These are phyloP conservation scores for Drosophila nigromelanica DNA, from an alignment of 1,140 invertebrate genomes.

Conservation along the genomic window DNA sequence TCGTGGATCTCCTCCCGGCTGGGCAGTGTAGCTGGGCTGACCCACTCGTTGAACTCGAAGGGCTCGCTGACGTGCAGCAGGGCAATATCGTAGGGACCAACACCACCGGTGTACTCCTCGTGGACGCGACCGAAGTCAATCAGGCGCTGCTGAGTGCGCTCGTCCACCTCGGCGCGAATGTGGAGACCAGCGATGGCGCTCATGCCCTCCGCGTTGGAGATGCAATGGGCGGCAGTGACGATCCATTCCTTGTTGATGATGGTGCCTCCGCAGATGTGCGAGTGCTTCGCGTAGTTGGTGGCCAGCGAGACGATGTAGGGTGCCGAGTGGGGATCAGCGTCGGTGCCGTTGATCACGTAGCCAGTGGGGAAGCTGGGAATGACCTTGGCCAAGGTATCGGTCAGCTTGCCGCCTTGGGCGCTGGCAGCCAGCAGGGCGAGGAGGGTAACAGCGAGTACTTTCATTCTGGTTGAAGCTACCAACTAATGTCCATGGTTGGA, in stretches of 20 bases:
- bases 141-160: constrained; percentile 84
- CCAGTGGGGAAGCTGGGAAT: constrained; percentile 72
- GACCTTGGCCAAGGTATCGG: constrained; percentile 50
- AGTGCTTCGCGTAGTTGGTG: constrained; percentile 49
- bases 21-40: constrained; percentile 85
- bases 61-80: constrained; percentile 86
- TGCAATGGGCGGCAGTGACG: constrained; percentile 78
- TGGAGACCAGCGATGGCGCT: constrained; percentile 76
- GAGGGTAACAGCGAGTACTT: constrained; percentile 61
- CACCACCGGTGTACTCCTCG: constrained; percentile 85
- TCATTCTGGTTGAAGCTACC: constrained; percentile 54
- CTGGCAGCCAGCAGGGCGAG: constrained; percentile 54
- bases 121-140: constrained; percentile 84
- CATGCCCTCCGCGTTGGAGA: constrained; percentile 51
- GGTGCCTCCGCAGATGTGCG: constrained; percentile 77
- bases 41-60: constrained; percentile 84
- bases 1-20: constrained; percentile 72
- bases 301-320: constrained; percentile 79
- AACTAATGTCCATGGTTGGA: neutral
- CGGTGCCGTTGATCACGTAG: constrained; percentile 77
- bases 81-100: constrained; percentile 87
- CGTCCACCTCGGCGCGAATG: constrained; percentile 60
- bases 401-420: constrained; percentile 49
- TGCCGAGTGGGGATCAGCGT: constrained; percentile 69
- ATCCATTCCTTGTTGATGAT: constrained; percentile 71